Base-by-base conservation (phyloP, 2,113 vertebrate genomes). In the Eubucco bourcierii region DNA sequence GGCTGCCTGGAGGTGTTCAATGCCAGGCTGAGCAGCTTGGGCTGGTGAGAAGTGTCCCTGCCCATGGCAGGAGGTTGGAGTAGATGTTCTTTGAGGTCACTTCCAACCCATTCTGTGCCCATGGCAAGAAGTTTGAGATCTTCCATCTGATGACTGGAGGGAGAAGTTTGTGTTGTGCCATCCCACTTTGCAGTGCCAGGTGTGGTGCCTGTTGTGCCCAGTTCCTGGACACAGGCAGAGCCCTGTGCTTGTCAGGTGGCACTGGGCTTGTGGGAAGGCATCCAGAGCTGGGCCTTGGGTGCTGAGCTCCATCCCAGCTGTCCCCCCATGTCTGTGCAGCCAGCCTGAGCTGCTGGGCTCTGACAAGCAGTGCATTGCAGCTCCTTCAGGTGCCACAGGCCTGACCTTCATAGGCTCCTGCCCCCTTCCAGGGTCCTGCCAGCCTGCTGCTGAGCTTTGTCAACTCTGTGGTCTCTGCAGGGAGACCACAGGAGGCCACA, bases 301-400 rank as follows among this genome's bases (percentile, higher is more conserved):
- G 37, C 17, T 63, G 7, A 15, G 7, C 82, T 55, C 63, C 9
- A 4, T 73, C 67, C 88, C 66, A 5, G 46, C 41, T 96, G 90
- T 55, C 77, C 81, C 94, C 94, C 92, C 68, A 31, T 73, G 78
- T 58, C 92, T 92, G 84, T 68, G 84, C 65, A 84, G 33, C 71
- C 81, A 34, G 14, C 33, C 84, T 75, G 95, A 95, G 71, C 87
- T 23, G 50, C 29, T 92, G 1, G 2, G 3, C 55, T 58, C 13
- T 8, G 23, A 50, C 64, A 84, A 61, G 91, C 93, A 47, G 72
- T 13, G 1, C 1, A 0, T 93, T 93, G 90, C 87, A 15, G 23
- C 64, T 90, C 61, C 88, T 94, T 65, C 56, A 58, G 59, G 75
- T 95, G 88, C 81, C 3, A 6, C 23, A 1, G 0, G 0, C 9